Conservation (phyloP, 2,113 vertebrate species). For the Urocitellus parryii region DNA sequence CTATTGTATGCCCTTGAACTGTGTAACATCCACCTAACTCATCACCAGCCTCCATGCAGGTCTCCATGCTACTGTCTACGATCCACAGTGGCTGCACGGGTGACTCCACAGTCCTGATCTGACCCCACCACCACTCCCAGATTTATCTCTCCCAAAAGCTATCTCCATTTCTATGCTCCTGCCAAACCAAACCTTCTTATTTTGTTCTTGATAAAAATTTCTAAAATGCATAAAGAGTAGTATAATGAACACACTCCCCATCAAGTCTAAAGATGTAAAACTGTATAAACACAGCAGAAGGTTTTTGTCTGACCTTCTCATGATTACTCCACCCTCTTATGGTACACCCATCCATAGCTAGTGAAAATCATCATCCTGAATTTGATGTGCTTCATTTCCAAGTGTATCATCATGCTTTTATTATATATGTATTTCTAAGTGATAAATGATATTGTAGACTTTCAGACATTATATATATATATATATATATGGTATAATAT, state of each 20-base stretch:
- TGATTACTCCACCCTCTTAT: not conserved
- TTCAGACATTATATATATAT: not conserved
- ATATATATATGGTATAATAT: not conserved
- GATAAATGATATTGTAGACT: not conserved
- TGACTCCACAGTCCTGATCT: not conserved
- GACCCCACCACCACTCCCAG: not conserved
- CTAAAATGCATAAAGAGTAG: not conserved
- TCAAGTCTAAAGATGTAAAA: not conserved
- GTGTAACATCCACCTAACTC: not conserved
- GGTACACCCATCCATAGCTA: not conserved
- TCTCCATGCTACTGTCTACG: not conserved
- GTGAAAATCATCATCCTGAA: not conserved
- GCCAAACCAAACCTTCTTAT: not conserved
- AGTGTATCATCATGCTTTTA: not conserved
- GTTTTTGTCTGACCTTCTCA: not conserved
- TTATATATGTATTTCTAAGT: not conserved
- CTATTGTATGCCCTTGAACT: not conserved
- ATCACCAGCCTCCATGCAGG: not conserved
- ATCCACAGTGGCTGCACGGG: no score
- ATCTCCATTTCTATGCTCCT: not conserved
- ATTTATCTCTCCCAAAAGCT: not conserved
- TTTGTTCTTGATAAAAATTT: not conserved
- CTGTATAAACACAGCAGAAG: not conserved
- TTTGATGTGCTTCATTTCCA: slow-evolving; percentile 11
- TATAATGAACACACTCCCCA: not conserved